These are phyloP conservation scores for Alloscopus bannaensis DNA, from an alignment of 2,888 invertebrate genomes.

Conservation along the genomic window DNA sequence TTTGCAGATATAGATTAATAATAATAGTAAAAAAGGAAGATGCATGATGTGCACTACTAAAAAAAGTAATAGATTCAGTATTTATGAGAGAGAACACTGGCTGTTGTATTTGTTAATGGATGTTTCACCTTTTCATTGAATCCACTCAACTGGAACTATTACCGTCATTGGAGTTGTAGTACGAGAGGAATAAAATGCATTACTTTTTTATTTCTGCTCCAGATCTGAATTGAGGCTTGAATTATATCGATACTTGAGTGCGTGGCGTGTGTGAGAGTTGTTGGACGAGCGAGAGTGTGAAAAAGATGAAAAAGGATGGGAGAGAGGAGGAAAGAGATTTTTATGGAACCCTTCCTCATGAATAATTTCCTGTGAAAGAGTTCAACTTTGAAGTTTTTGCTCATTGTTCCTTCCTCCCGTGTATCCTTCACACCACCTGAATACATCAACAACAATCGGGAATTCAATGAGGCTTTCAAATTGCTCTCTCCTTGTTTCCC, in stretches of 20 bases:
- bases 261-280: too few species aligned
- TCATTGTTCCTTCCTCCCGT: too few species aligned
- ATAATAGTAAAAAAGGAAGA: conserved; percentile 34
- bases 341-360: conserved; percentile 1
- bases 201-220: conserved; percentile 11
- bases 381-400: too few species aligned
- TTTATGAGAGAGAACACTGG: conserved; percentile 8
- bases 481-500: too few species aligned
- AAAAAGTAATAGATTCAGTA: conserved; percentile 30
- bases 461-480: too few species aligned
- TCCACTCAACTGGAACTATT: conserved; percentile 54
- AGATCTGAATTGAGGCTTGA: too few species aligned
- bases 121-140: conserved; percentile 58
- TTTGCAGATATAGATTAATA: conserved; percentile 34
- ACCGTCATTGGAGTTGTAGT: conserved; percentile 31
- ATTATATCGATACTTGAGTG: too few species aligned
- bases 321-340: background rate
- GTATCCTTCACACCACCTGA: too few species aligned
- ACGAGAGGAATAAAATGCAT: background rate
- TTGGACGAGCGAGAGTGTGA: too few species aligned
- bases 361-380: conserved; percentile 8
- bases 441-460: too few species aligned
- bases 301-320: background rate
- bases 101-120: conserved; percentile 48
- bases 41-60: conserved; percentile 23